Base-by-base conservation (phyloP, 2,797 vertebrate species). In the Gobio occitaniae region DNA sequence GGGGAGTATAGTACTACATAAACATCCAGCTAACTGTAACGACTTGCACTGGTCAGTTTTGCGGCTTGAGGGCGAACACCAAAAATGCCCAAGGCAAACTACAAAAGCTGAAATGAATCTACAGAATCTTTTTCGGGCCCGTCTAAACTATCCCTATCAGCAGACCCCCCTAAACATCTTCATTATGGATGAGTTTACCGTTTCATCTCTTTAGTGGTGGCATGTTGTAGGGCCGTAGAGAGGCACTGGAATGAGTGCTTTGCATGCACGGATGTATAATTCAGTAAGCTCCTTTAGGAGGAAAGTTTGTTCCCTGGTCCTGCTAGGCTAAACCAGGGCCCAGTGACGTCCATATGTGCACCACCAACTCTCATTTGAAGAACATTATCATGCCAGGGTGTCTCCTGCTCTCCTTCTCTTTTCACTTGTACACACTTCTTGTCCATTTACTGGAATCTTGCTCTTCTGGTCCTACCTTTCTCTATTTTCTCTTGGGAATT, bases 111-210 rank as follows among this genome's bases (percentile, higher is more conserved):
- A 70, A 86, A 80, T 75, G 50, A 4, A 59, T 70, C 56, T 59
- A 48, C 10, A 48, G 47, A 48, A 48, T 48, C 36, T 66, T 50
- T 84, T 68, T 81, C 11, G 75, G 66, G 56, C 71, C 38, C 77
- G 48, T 38, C 48, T 61, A 78, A 54, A 86, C 87, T 78, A 77
- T 82, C 86, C 80, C 84, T 86, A 82, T 83, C 44, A 88, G 81
- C 84, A 56, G 47, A 81, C 83, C 84, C 85, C 87, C 83, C 91
- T 89, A 66, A 89, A 82, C 50, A 38, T 81, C 80, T 95, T 90
- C 93, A 95, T 95, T 93, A 95, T 94, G 87, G 77, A 95, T 93
- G 90, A 93, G 87, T 78, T 85, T 85, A 88, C 89, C 69, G 80
- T 85, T 89, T 88, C 82, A 86, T 83, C 69, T 88, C 36, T 88